These are phyloP conservation scores for Catocala nupta DNA, from an alignment of 2,888 invertebrate genomes.

Conservation along the genomic window DNA sequence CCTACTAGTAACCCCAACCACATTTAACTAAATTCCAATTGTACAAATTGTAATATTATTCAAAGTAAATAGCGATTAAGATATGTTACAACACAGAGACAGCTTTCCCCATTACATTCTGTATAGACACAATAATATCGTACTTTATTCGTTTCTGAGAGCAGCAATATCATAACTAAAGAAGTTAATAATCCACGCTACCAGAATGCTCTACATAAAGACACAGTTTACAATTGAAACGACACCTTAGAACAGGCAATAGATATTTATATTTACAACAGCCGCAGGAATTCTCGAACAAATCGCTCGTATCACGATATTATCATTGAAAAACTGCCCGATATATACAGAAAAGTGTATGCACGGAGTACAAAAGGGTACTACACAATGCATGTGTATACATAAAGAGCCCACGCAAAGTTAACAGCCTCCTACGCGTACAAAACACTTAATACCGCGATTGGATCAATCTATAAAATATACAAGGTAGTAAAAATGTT, in stretches of 20 bases:
- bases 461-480: slow-evolving; percentile 75
- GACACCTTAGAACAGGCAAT: slow-evolving; percentile 25
- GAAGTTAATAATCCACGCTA: slow-evolving; percentile 13
- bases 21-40: neutral
- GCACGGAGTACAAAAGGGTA: slow-evolving; percentile 66
- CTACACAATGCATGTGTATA: slow-evolving; percentile 74
- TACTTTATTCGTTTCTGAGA: slow-evolving; percentile 2
- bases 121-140: slow-evolving; percentile 1
- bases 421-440: slow-evolving; percentile 72
- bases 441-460: slow-evolving; percentile 74
- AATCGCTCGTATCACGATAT: slow-evolving; percentile 64
- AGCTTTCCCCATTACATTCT: slow-evolving; percentile 1
- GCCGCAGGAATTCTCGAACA: slow-evolving; percentile 48
- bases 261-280: slow-evolving; percentile 44
- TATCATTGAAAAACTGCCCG: slow-evolving; percentile 75
- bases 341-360: slow-evolving; percentile 68
- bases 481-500: slow-evolving; percentile 73
- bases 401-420: slow-evolving; percentile 76
- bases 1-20: too few species aligned
- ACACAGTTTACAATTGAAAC: slow-evolving; percentile 31
- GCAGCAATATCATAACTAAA: slow-evolving; percentile 15
- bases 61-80: neutral
- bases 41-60: too few species aligned
- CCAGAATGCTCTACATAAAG: slow-evolving; percentile 32
- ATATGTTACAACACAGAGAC: slow-evolving; percentile 1